Conservation (phyloP, 2,888 invertebrate genomes). For the Odontomyia ornata region DNA sequence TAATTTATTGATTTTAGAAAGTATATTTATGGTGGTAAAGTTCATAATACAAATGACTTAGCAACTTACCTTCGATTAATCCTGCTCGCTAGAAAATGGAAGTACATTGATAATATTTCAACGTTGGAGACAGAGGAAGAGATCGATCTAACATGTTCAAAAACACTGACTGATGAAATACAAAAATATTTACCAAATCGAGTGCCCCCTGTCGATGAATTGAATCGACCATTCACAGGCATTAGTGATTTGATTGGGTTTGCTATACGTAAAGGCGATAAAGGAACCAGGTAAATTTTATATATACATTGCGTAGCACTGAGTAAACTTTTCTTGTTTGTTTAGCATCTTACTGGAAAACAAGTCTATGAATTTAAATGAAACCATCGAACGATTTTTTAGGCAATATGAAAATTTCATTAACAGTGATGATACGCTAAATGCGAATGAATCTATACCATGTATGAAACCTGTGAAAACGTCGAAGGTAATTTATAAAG, state of each 20-base stretch:
- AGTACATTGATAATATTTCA: not conserved
- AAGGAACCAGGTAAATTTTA: not conserved
- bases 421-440: not conserved
- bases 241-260: conserved; percentile 17
- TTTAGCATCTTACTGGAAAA: conserved; percentile 12
- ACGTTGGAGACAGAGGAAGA: not conserved
- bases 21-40: not conserved
- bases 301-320: too few species aligned
- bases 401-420: not conserved
- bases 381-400: not conserved
- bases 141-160: not conserved
- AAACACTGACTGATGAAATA: not conserved
- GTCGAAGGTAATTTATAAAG: too few species aligned
- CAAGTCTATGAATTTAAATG: not conserved
- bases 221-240: conserved; percentile 9
- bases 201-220: not conserved
- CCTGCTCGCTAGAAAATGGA: conserved; percentile 6
- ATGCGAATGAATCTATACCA: not conserved
- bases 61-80: not conserved
- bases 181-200: not conserved
- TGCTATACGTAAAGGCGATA: conserved; percentile 1
- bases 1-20: conserved; percentile 7
- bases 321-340: too few species aligned
- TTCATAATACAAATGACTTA: not conserved
- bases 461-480: too few species aligned